Base-by-base conservation (phyloP, 2,888 invertebrate genomes). In the Pedicia rivosa region DNA sequence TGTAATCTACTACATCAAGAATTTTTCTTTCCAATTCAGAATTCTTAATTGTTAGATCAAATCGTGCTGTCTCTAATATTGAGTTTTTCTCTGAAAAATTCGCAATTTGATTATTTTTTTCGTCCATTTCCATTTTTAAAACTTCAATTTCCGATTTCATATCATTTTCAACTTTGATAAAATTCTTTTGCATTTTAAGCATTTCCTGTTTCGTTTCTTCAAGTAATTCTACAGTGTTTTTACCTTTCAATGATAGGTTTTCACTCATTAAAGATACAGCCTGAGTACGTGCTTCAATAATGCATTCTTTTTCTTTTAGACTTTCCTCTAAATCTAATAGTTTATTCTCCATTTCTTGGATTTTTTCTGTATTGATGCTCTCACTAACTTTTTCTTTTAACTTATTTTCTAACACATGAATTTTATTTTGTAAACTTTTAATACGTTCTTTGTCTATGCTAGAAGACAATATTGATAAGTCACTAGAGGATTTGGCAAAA, bases 301-400 rank as follows among this genome's bases (percentile, higher is more conserved):
- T 78, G 50, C 79, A 77, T 59, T 84, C 82, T 56, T 86, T 81
- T 59, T 86, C 82, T 50, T 73, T 75, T 4, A 86, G 64, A 57
- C 75, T 76, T 54, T 87, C 88, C 59, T 86, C 81, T 35, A 82
- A 64, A 56, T 91, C 90, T 44, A 88, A 58, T 33, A 88, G 71
- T 38, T 48, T 49, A 24, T 42, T 47, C 33, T 53, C 51, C 9
- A 54, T 39, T 19, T 43, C 42, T 35, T 50, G 47, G 2, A 47
- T 44, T 1, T 41, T 26, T 15, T 36, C 36, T 16, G 28, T 24
- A 17, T 45, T 43, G n/a, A 35, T 36, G 7, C 36, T 16, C 24
- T 38, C 38, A 9, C 43, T 44, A 35, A 54, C 53, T 31, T 55
- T 56, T 14, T 55, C 57, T 37, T 31, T 37, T 12, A 62, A 43